Evolutionary conservation across 2,888 invertebrate species (phyloP), one percentile per base, ranked within the genome.

Genomic region (Tribolium freemani): DNA sequence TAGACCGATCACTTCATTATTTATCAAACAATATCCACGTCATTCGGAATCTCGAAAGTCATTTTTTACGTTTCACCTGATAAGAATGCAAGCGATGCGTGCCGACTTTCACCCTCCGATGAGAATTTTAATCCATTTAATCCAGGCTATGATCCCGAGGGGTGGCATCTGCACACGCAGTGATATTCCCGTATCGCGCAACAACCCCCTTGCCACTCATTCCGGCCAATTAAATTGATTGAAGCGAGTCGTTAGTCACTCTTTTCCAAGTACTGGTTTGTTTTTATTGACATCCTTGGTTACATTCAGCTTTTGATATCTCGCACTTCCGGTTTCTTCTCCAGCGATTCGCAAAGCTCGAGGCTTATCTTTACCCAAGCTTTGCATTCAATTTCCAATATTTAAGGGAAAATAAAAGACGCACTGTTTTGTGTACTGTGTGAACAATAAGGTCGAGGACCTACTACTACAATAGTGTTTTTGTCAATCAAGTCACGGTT

Each of bases 161-260:
- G 60, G 60, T 48, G 53, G 45, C 45, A 54, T 45, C 54, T 44
- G 26, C 54, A 54, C 66, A 57, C 69, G 69, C 60, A 21, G 58
- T 69, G 50, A 69, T 51, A 58, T 48, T 69, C 66, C 21, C 16
- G 44, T 38, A 11, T 10, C 21, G 44, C 5, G 30, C 10, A 31
- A 53, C 20, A 44, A 38, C 50, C 63, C 53, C 51, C 13, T 60
- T 48, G 38, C 11, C 48, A 50, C 21, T 61, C 63, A 53, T 63
- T 63, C 63, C 54, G 10, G 26, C n/a, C 66, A 66, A 54, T 66
- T 66, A 66, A 44, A 54, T 54, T 66, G 46, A 66, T 54, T 56
- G 66, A 51, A 54, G 8, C 31, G 31, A 31, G 20, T 50, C n/a
- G 50, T 63, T 63, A 63, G 48, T 63, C 63, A 60, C 44, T 13